A percentile compares a stretch with the other conserved stretches of the same genome.
Conservation (phyloP, 2,113 vertebrate genomes). For the Poecile atricapillus region DNA sequence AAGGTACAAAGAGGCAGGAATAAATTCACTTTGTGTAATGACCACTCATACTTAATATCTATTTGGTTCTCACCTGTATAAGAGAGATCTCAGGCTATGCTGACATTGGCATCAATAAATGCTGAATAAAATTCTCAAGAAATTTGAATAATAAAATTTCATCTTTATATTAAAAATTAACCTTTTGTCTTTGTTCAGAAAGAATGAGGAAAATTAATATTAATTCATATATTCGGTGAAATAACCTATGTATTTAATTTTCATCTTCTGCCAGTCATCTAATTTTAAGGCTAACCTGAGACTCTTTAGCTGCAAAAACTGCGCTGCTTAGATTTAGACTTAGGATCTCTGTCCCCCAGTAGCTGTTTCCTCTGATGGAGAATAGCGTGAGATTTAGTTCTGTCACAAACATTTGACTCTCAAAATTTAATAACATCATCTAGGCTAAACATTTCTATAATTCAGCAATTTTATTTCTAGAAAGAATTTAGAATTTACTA, state of each 20-base stretch:
- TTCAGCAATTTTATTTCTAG: background rate
- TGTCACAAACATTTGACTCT: background rate
- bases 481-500: background rate
- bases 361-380: background rate
- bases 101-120: background rate
- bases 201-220: background rate
- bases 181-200: background rate
- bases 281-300: background rate
- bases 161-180: background rate
- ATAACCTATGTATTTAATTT: background rate
- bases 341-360: background rate
- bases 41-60: background rate
- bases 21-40: background rate
- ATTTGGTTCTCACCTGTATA: background rate
- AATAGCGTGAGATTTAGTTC: background rate
- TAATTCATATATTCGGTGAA: background rate
- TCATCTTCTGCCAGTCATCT: background rate
- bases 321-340: background rate
- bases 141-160: background rate
- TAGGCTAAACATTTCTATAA: background rate
- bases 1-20: background rate
- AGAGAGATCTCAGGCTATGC: background rate
- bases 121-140: background rate
- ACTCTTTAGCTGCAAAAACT: background rate
- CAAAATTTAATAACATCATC: background rate